Evolutionary conservation across 2,888 invertebrate genomes (phyloP).

Genomic region (Meiosimyza platycephala): DNA sequence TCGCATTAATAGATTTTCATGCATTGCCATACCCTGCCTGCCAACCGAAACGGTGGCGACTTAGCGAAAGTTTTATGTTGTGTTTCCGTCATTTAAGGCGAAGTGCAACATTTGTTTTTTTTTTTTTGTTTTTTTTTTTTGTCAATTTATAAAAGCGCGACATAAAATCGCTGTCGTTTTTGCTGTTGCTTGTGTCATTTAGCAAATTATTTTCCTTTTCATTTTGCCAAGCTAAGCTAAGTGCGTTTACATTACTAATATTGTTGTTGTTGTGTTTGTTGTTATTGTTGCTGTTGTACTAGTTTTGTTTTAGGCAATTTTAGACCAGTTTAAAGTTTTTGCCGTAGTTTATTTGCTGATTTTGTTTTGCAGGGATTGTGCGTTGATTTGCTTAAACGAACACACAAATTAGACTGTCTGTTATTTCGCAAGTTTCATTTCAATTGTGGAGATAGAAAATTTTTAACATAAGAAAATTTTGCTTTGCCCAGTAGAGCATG

Average conservation of each 20-base stretch:
- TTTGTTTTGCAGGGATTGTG: too few species aligned
- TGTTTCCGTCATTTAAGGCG: conserved; percentile 29
- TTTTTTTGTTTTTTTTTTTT: too few species aligned
- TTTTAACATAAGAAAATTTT: too few species aligned
- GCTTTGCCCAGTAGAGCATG: too few species aligned
- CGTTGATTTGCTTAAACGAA: too few species aligned
- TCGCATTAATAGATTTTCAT: conserved; percentile 14
- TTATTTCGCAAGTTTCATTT: too few species aligned
- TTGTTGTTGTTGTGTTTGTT: conserved; percentile 13
- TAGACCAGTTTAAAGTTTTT: neutral
- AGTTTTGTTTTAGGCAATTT: conserved; percentile 5
- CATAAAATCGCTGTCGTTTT: too few species aligned
- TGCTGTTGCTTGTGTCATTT: neutral
- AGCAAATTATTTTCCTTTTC: neutral
- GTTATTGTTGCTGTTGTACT: conserved; percentile 7
- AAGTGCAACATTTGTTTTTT: conserved; percentile 15
- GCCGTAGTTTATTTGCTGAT: too few species aligned
- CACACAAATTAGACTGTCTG: too few species aligned
- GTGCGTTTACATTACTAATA: neutral
- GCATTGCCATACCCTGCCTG: neutral
- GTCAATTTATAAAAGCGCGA: conserved; percentile 14
- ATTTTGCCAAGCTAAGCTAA: too few species aligned
- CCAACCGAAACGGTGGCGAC: neutral
- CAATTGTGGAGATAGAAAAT: too few species aligned
- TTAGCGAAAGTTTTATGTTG: conserved; percentile 24